Conservation (phyloP, 2,113 vertebrate species). For the Psammodynastes pulverulentus region DNA sequence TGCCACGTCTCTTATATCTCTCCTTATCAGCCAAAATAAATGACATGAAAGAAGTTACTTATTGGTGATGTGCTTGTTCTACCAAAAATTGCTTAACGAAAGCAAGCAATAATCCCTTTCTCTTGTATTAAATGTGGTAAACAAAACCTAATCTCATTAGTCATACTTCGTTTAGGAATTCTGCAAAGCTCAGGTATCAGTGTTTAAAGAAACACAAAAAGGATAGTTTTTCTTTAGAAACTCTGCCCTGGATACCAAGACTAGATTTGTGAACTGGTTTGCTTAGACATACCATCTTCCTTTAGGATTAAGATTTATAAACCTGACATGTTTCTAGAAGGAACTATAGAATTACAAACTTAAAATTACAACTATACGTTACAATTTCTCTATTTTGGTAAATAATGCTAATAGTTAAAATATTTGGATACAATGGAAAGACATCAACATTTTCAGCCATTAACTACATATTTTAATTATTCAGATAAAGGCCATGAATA, state of each 20-base stretch:
- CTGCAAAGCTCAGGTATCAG: not conserved
- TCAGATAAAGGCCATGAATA: not conserved
- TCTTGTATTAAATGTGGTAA: not conserved
- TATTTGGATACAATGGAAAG: not conserved
- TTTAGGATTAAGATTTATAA: conserved; percentile 15
- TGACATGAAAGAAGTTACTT: not conserved
- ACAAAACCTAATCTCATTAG: not conserved
- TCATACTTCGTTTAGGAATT: not conserved
- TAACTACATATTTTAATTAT: not conserved
- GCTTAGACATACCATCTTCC: not conserved
- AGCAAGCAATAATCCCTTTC: conserved; percentile 12
- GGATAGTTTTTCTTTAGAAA: not conserved
- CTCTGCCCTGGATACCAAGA: not conserved
- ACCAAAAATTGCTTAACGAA: not conserved
- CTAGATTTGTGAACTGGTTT: conserved; percentile 4
- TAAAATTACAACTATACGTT: not conserved
- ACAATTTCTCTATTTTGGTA: not conserved
- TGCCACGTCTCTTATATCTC: fast-evolving
- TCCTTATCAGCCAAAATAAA: not conserved
- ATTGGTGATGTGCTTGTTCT: not conserved
- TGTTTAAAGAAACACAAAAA: conserved; percentile 21
- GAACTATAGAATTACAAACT: not conserved
- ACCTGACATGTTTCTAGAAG: conserved; percentile 27
- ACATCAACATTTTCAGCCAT: not conserved
- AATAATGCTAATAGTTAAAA: not conserved